Evolutionary conservation across 2,888 invertebrate genomes (phyloP).

Genomic region (Phragmatobia fuliginosa): DNA sequence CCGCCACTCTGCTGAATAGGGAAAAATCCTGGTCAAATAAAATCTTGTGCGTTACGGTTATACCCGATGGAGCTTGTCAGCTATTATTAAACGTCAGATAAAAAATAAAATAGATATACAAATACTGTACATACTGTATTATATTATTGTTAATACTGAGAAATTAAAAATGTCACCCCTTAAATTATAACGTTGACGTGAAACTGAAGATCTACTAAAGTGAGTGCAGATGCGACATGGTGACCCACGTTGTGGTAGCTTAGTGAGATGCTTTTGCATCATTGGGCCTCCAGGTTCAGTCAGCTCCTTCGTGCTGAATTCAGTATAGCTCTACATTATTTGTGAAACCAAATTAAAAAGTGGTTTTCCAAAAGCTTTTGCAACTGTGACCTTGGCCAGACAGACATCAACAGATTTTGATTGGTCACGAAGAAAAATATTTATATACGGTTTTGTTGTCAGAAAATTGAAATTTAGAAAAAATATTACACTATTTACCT

Average conservation of each 20-base stretch:
- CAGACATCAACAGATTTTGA: background rate
- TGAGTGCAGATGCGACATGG: no score
- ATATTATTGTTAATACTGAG: background rate
- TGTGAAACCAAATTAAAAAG: no score
- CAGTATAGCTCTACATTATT: no score
- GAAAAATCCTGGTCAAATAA: conserved; percentile 39
- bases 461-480: background rate
- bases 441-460: background rate
- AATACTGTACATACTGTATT: background rate
- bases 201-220: no score
- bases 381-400: background rate
- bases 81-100: background rate
- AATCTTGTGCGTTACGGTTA: conserved; percentile 7
- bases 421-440: background rate
- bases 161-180: background rate
- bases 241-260: no score
- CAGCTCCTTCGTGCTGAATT: no score
- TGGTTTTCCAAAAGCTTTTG: background rate
- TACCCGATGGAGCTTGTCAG: background rate
- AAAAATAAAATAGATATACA: background rate
- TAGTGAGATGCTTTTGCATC: no score
- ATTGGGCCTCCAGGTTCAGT: no score
- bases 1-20: conserved; percentile 39
- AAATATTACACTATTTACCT: no score
- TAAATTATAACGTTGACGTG: background rate